Evolutionary conservation across 2,113 vertebrate genomes (phyloP).

Genomic region (Pelecanoides urinatrix): DNA sequence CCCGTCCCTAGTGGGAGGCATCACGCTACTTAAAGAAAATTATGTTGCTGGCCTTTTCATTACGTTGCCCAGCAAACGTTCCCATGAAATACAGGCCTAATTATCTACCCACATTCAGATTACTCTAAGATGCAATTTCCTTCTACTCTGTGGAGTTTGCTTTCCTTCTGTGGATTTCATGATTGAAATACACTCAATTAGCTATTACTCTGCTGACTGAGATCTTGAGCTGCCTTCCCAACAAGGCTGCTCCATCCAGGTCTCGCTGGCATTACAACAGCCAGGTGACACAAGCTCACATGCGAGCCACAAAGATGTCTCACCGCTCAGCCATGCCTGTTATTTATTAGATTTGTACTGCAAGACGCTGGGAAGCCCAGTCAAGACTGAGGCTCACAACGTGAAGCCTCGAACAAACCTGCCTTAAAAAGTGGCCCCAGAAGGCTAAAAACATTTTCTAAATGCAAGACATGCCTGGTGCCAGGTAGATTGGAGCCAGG

Average conservation of each 20-base stretch:
- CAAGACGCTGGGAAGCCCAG: not conserved
- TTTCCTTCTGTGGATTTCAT: constrained; percentile 20
- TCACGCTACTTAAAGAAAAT: constrained; percentile 39
- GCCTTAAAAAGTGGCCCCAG: not conserved
- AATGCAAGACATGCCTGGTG: not conserved
- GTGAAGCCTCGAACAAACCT: not conserved
- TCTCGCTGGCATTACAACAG: not conserved
- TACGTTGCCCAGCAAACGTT: constrained; percentile 63
- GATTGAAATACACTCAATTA: constrained; percentile 65
- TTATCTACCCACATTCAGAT: constrained; percentile 56
- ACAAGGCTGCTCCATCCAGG: not conserved
- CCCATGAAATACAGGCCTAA: constrained; percentile 65
- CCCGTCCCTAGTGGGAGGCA: not conserved
- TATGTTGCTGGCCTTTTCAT: constrained; percentile 61
- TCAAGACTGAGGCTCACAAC: not conserved
- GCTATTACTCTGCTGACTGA: constrained; percentile 38
- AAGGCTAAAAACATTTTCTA: not conserved
- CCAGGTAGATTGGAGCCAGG: not conserved
- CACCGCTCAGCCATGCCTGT: not conserved
- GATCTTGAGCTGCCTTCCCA: not conserved
- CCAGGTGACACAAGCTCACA: not conserved
- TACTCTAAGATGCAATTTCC: constrained; percentile 51
- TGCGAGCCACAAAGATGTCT: not conserved
- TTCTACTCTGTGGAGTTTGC: constrained; percentile 45
- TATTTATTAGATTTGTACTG: not conserved